These are phyloP conservation scores for Bombus sylvicola DNA, from an alignment of 1,140 invertebrate species.

Conservation along the genomic window DNA sequence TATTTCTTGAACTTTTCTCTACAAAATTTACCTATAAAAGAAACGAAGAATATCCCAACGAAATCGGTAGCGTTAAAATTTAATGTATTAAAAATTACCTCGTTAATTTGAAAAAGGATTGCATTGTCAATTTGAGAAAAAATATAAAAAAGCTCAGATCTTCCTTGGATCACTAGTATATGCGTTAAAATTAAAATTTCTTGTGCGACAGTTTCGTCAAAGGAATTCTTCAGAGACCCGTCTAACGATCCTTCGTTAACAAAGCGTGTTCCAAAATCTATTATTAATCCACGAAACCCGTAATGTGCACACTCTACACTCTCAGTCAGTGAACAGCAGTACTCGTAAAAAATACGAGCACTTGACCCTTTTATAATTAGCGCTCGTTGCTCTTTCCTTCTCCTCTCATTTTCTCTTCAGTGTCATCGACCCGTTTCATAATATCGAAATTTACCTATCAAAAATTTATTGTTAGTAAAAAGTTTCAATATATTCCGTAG, in stretches of 20 bases:
- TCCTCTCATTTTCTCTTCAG: background rate
- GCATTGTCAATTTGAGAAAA: no score
- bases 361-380: slow-evolving; percentile 16
- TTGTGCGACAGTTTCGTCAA: background rate
- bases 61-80: no score
- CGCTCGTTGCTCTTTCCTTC: background rate
- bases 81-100: no score
- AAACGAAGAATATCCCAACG: no score
- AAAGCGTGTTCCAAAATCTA: background rate
- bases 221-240: background rate
- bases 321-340: background rate
- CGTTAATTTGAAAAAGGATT: no score
- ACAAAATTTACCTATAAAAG: no score
- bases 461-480: no score
- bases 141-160: background rate
- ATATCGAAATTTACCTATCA: background rate
- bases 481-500: background rate
- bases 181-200: background rate
- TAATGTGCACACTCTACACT: background rate
- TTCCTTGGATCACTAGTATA: background rate
- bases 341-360: background rate
- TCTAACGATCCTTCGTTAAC: background rate
- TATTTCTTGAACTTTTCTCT: no score
- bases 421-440: background rate
- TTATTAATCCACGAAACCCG: background rate